phyloP scores from a whole-genome alignment of 2,888 invertebrate genomes.

The Acheta domesticus region DNA sequence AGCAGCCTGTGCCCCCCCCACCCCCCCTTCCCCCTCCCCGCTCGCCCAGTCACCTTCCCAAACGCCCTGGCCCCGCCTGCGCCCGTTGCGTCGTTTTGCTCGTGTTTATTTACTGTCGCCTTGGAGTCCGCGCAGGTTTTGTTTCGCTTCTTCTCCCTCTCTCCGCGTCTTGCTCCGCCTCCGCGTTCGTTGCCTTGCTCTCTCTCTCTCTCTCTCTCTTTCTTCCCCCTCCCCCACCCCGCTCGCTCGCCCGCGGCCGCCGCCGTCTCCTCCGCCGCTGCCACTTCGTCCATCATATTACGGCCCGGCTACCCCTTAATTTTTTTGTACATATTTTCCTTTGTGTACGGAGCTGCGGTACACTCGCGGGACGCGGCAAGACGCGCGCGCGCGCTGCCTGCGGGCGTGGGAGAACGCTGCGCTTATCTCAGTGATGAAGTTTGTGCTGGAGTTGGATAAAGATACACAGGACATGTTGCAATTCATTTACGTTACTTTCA shows the following conservation, averaged over 20 bases:
- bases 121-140: background rate
- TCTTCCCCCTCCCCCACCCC: background rate
- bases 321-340: too few relatives aligned
- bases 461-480: too few relatives aligned
- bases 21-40: background rate
- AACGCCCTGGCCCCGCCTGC: background rate
- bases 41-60: background rate
- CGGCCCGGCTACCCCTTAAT: too few relatives aligned
- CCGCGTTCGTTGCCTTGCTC: background rate
- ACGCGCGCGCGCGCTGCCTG: too few relatives aligned
- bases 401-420: too few relatives aligned
- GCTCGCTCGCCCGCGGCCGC: background rate
- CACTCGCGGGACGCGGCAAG: too few relatives aligned
- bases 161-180: too few relatives aligned
- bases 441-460: too few relatives aligned
- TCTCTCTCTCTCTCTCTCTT: background rate
- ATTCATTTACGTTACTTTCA: too few relatives aligned
- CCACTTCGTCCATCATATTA: too few relatives aligned
- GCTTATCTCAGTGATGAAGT: too few relatives aligned
- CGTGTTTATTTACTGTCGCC: constrained; percentile 9
- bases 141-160: background rate
- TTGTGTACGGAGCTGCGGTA: too few relatives aligned
- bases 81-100: background rate
- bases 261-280: background rate
- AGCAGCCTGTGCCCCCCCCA: background rate